Base-by-base conservation (phyloP, 2,113 vertebrate species). In the Coracopsis vasa region DNA sequence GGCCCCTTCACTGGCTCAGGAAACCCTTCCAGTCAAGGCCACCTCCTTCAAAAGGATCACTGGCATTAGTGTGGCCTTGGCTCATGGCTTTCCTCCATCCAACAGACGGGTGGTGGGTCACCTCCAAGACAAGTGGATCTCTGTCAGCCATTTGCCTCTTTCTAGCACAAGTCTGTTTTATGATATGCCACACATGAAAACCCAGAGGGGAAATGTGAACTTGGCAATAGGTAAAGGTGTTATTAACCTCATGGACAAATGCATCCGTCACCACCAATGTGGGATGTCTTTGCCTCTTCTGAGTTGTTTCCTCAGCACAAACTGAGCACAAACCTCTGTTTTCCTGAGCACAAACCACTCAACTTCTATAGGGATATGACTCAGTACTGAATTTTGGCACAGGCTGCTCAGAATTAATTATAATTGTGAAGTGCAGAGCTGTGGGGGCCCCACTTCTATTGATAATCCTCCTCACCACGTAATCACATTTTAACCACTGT, bases 361-460 rank as follows among this genome's bases (percentile, higher is more conserved):
- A 42, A 0, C 61, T 92, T 93, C 69, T 61, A 35, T 10, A 23
- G 88, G 56, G 44, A 79, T 72, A 78, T 67, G 66, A 94, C 56
- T 86, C 73, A 84, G 65, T 56, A 48, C 4, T 39, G 61, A 69
- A 65, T 84, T 94, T 87, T 96, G 90, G 72, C 92, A 93, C 25
- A 41, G 27, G 37, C 28, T 74, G 56, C 61, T 94, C 65, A 72
- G 78, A 91, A 75, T 65, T 95, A 92, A 92, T 81, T 95, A 15
- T 53, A 65, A 78, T 27, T 27, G 44, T 69, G 61, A 94, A 87
- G 29, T 71, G 31, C 39, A 86, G 92, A 84, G 65, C 69, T 79
- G 24, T 51, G 79, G 47, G 60, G 41, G 11, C 41, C 65, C 13
- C 42, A 56, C 12, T 84, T 74, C 27, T 86, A 37, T 56, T 91